A percentile compares a stretch with the other conserved stretches of the same genome.
These are phyloP conservation scores for Pterocles burchelli DNA, from an alignment of 2,113 vertebrate species.

Conservation along the genomic window DNA sequence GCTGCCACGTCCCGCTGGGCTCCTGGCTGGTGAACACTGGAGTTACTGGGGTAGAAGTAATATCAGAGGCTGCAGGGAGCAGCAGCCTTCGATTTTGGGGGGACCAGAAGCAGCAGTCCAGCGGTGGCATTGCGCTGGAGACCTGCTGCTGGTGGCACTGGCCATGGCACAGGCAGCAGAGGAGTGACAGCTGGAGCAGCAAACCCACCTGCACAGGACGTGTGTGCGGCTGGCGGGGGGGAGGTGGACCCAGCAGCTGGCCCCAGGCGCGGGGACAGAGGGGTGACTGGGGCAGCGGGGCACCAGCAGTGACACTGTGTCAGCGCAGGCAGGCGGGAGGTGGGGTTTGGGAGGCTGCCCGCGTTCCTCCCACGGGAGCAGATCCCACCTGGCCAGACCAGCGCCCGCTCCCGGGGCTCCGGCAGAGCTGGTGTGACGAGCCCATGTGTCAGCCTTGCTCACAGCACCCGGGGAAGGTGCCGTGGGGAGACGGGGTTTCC, in stretches of 20 bases:
- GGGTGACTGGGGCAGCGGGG: not conserved
- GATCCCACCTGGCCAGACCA: not conserved
- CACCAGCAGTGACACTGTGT: too few species aligned
- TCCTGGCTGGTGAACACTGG: not conserved
- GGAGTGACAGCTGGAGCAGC: not conserved
- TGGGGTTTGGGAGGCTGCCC: not conserved
- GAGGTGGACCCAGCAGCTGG: not conserved
- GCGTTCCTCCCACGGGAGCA: not conserved
- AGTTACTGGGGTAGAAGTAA: not conserved
- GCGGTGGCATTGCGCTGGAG: not conserved
- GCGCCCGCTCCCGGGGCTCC: not conserved
- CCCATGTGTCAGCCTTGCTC: not conserved
- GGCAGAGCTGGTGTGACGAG: not conserved
- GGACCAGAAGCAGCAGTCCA: not conserved
- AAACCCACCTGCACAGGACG: not conserved
- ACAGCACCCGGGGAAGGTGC: not conserved
- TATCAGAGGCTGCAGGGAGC: not conserved
- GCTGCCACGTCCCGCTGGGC: rapidly evolving
- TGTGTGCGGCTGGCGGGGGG: not conserved
- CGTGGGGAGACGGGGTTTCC: not conserved
- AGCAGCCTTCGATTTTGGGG: not conserved
- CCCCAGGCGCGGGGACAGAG: not conserved
- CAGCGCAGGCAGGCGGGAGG: not conserved
- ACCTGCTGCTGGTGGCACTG: not conserved
- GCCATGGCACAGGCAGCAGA: not conserved